Percentiles rank a stretch among this genome's conserved stretches.
Evolutionary conservation across 2,797 vertebrate species (phyloP).

Genomic region (Helicolenus hilgendorfi): DNA sequence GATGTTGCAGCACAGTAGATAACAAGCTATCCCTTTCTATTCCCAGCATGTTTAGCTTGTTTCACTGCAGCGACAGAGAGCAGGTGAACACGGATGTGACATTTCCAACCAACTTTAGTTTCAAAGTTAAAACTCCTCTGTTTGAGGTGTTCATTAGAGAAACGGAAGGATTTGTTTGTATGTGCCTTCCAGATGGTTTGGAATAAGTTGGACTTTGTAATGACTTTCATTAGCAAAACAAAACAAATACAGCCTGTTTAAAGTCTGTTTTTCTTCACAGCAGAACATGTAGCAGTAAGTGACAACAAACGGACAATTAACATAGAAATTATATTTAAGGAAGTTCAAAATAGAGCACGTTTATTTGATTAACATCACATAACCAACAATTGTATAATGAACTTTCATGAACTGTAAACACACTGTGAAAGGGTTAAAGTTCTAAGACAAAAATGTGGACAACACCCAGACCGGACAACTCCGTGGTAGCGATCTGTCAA

Average conservation of each 20-base stretch:
- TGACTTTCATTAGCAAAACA: conserved; percentile 8
- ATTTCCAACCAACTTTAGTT: conserved; percentile 33
- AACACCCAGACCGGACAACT: rapidly evolving
- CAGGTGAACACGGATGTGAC: conserved; percentile 12
- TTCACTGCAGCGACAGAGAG: neutral
- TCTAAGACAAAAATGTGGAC: no score
- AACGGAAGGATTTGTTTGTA: neutral
- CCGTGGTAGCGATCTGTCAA: no score
- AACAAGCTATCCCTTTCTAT: neutral
- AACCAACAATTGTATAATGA: neutral
- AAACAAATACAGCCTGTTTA: neutral
- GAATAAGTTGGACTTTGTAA: neutral
- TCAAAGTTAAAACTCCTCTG: neutral
- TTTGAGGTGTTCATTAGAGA: neutral
- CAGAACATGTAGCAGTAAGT: neutral
- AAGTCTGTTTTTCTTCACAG: neutral
- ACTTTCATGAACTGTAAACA: no score
- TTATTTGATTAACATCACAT: neutral
- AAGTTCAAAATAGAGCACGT: neutral
- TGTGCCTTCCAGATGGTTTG: neutral
- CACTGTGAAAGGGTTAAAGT: no score
- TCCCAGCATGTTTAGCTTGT: neutral
- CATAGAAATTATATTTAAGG: neutral
- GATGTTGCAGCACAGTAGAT: conserved; percentile 1
- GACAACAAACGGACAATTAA: neutral